phyloP scores from a whole-genome alignment of 2,888 invertebrate genomes.

The Dynastes hyllus region DNA sequence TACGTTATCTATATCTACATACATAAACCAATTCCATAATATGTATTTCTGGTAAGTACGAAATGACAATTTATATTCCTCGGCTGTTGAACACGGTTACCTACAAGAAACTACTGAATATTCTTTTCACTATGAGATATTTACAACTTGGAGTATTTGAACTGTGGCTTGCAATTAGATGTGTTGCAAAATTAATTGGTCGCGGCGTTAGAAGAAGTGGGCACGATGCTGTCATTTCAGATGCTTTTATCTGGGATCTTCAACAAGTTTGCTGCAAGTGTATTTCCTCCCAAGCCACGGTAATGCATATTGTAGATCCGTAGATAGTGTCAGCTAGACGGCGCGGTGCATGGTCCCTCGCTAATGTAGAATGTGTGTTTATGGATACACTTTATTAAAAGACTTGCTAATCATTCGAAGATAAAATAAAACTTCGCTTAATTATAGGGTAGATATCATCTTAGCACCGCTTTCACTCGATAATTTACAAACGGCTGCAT shows the following conservation, averaged over 20 bases:
- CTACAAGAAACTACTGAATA: too few relatives aligned
- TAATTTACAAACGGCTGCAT: conserved; percentile 32
- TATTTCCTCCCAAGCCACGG: conserved; percentile 66
- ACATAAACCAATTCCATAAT: too few relatives aligned
- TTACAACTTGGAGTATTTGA: too few relatives aligned
- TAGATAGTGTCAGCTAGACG: conserved; percentile 61
- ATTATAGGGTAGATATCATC: conserved; percentile 58
- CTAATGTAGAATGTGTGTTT: conserved; percentile 63
- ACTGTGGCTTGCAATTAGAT: conserved; percentile 2
- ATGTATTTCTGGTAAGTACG: too few relatives aligned
- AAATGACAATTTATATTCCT: too few relatives aligned
- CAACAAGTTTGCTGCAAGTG: conserved; percentile 66
- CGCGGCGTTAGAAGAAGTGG: conserved; percentile 56
- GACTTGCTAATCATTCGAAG: conserved; percentile 61
- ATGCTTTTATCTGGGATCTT: conserved; percentile 64
- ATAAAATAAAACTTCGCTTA: conserved; percentile 60
- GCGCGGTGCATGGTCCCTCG: conserved; percentile 57
- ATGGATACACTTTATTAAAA: conserved; percentile 62
- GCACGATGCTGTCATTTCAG: conserved; percentile 58
- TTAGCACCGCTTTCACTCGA: conserved; percentile 36
- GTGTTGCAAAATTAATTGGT: conserved; percentile 58
- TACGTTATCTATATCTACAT: too few relatives aligned
- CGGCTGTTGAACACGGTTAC: too few relatives aligned
- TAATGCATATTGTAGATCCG: conserved; percentile 63
- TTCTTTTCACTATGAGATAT: too few relatives aligned